A percentile compares a stretch with the other conserved stretches of the same genome.
Evolutionary conservation across 2,888 invertebrate genomes (phyloP).

Genomic region (Heliconius ismenius): DNA sequence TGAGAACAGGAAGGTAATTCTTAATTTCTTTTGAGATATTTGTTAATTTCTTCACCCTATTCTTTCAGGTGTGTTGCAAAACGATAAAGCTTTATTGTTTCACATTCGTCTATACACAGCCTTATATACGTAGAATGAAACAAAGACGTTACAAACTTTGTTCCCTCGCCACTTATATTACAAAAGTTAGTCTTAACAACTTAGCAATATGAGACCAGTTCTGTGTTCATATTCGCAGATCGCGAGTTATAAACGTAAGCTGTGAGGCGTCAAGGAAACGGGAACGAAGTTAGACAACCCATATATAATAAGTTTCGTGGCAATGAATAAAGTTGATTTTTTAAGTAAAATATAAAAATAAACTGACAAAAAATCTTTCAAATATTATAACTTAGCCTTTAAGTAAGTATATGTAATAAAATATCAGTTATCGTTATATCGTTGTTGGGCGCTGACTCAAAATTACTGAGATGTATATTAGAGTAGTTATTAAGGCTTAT

Average conservation of each 20-base stretch:
- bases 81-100: neutral
- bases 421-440: no score
- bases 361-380: no score
- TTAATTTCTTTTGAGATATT: no score
- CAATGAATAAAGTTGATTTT: no score
- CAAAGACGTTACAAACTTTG: slow-evolving; percentile 63
- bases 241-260: slow-evolving; percentile 19
- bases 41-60: neutral
- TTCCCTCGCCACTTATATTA: slow-evolving; percentile 66
- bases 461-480: no score
- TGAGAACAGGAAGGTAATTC: no score
- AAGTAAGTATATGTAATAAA: no score
- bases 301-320: neutral
- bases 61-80: neutral
- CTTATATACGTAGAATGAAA: slow-evolving; percentile 42
- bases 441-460: no score
- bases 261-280: neutral
- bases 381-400: no score
- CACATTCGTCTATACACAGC: neutral
- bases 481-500: no score
- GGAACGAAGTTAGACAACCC: slow-evolving; percentile 1
- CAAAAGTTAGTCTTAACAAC: slow-evolving; percentile 66
- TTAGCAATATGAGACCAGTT: slow-evolving; percentile 56
- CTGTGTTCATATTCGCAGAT: slow-evolving; percentile 47
- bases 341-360: neutral